phyloP scores from a whole-genome alignment of 1,140 invertebrate species.

The Meloidogyne chitwoodi region DNA sequence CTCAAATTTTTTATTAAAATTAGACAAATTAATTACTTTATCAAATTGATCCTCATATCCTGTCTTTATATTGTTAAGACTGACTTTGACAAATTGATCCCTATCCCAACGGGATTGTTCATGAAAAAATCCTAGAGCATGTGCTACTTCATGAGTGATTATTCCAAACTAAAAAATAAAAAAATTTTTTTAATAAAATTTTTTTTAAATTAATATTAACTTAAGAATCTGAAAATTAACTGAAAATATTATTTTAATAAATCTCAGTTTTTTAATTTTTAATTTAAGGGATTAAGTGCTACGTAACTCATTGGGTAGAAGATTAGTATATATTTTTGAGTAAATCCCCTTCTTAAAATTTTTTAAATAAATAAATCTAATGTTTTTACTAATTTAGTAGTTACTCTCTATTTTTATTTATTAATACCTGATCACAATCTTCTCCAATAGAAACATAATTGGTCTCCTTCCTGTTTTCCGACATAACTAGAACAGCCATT shows the following conservation, averaged over 20 bases:
- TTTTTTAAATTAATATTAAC: background rate
- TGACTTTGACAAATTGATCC: constrained; percentile 6
- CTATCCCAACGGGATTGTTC: constrained; percentile 18
- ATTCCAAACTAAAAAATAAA: constrained; percentile 16
- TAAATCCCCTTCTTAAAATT: no score
- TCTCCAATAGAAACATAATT: constrained; percentile 2
- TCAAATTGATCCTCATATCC: constrained; percentile 6
- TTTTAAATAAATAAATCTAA: no score
- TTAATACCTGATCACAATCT: constrained; percentile 21
- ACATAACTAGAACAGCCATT: constrained; percentile 17
- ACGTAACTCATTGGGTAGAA: no score
- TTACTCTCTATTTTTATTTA: background rate
- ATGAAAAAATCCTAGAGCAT: constrained; percentile 30
- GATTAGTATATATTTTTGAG: no score
- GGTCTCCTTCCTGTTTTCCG: background rate
- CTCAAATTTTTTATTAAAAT: no score
- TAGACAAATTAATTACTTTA: no score
- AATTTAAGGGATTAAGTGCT: no score
- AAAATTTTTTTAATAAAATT: background rate
- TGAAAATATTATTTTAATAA: no score
- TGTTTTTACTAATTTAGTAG: no score
- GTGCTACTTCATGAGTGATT: constrained; percentile 27
- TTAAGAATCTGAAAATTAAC: no score
- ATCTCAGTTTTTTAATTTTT: no score
- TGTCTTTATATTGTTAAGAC: background rate